Evolutionary conservation across 1,140 invertebrate species (phyloP), one percentile per base, ranked within the genome.

Genomic region (Venustaconcha ellipsiformis): DNA sequence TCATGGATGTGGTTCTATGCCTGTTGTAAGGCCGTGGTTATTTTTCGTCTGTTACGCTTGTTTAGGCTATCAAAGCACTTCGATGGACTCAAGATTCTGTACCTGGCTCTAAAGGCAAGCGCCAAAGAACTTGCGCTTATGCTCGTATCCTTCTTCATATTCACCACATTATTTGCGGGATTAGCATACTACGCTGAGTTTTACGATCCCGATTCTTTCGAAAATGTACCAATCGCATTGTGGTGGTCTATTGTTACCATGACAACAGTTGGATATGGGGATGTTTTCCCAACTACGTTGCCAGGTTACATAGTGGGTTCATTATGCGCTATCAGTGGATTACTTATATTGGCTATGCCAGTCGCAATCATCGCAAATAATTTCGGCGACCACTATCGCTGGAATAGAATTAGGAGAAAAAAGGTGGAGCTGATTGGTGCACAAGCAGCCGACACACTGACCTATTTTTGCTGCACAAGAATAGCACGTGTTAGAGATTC

Each of bases 221-320:
- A 57, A 8, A 96, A 95, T 90, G 98, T 99, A 92, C 96, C 97
- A 13, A 91, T 96, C 70, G 96, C 96, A 20, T 91, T 98, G 72
- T 99, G 97, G 97, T 99, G 97, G 97, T 97, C 97, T 18, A 92
- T 99, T 88, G 96, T 99, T 78, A 99, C 97, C 60, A 98, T 99
- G 96, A 99, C 97, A 78, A 99, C 97, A 0, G 97, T 99, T 55
- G 97, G 97, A 37, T 99, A 98, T 88, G 97, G 97, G 30, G 88
- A 89, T 70, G 80, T 86, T 26, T 70, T 66, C 14, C 84, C 84
- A 37, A 77, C 68, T 48, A 77, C 78, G 6, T 23, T 30, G 18
- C 58, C 81, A 26, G 90, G 90, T 3, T 87, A 89, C 70, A 57
- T 90, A 78, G 94, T 97, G 18, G 96, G 96, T 0, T 94, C 94